These are phyloP conservation scores for Drosophila mimetica DNA, from an alignment of 2,888 invertebrate genomes.

Conservation along the genomic window DNA sequence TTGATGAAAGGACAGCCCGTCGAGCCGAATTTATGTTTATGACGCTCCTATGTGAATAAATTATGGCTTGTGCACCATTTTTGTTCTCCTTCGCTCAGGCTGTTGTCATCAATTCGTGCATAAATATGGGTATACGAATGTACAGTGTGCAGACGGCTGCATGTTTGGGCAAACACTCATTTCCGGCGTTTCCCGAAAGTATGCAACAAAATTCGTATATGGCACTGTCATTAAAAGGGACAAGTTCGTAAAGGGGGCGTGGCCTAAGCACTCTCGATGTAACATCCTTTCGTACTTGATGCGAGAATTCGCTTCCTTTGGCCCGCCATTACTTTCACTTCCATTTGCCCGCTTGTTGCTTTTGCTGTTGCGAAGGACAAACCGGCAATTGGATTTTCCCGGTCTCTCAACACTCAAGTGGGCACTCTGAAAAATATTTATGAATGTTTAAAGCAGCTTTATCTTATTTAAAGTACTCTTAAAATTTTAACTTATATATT, in stretches of 20 bases:
- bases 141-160: conserved; percentile 16
- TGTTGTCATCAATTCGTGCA: conserved; percentile 30
- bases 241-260: conserved; percentile 31
- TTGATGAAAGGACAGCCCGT: conserved; percentile 71
- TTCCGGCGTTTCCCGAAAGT: conserved; percentile 45
- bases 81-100: conserved; percentile 13
- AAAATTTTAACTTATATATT: no score
- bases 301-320: conserved; percentile 24
- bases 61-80: conserved; percentile 52
- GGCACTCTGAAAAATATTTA: conserved; percentile 5
- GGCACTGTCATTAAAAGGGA: conserved; percentile 50
- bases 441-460: no score
- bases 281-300: conserved; percentile 27
- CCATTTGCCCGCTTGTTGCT: background rate
- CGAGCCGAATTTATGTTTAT: conserved; percentile 62
- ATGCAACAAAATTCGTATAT: conserved; percentile 58
- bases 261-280: conserved; percentile 35
- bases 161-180: conserved; percentile 40
- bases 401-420: conserved; percentile 7
- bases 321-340: conserved; percentile 37
- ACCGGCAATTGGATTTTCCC: conserved; percentile 28
- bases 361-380: conserved; percentile 35
- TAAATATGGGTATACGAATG: conserved; percentile 7
- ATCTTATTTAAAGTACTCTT: no score
- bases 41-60: conserved; percentile 58